Base-by-base conservation (phyloP, 2,797 vertebrate genomes). In the Anguilla anguilla region DNA sequence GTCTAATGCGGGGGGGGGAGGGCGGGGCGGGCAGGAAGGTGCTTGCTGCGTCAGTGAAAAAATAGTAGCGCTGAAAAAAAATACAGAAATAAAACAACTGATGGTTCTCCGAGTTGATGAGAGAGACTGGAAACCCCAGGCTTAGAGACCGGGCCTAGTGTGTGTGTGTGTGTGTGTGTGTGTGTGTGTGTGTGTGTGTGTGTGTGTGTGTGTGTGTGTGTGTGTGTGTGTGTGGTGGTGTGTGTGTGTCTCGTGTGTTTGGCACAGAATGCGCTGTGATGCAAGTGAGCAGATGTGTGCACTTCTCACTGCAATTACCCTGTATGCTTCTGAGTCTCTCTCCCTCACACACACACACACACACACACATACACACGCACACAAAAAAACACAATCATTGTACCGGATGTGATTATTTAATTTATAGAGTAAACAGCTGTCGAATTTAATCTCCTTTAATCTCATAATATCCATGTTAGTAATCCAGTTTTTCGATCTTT, bases 281-380 rank as follows among this genome's bases (percentile, higher is more conserved):
- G 92, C 31, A 89, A 85, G 74, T 59, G 31, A 88, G 74, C 94
- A 94, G 94, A 94, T 94, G 94, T 91, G 91, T 91, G 84, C 89
- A 90, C 83, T 93, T 93, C 91, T 90, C 87, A 92, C 61, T 49
- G 86, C 91, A 89, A 92, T 89, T 89, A 87, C 86, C 61, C 88
- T n/a, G 89, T 91, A 88, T 91, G 91, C 92, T 92, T 91, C 28
- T 11, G 31, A 35, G 69, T 15, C 35, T 11, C 35, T 22, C 49
- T 25, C 46, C 1, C 22, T 9, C 49, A 49, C 79, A 83, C 46
- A 83, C 79, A 51, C 17, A 81, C 35, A 19, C 4, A 82, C 19
- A 43, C 39, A 82, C 39, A 51, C 79, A 49, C 31, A 28, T 22
- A 74, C 69, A 74, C 69, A 74, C 35, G 17, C 31, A 46, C 17